These are phyloP conservation scores for Pegoplata infirma DNA, from an alignment of 2,888 invertebrate genomes.

Conservation along the genomic window DNA sequence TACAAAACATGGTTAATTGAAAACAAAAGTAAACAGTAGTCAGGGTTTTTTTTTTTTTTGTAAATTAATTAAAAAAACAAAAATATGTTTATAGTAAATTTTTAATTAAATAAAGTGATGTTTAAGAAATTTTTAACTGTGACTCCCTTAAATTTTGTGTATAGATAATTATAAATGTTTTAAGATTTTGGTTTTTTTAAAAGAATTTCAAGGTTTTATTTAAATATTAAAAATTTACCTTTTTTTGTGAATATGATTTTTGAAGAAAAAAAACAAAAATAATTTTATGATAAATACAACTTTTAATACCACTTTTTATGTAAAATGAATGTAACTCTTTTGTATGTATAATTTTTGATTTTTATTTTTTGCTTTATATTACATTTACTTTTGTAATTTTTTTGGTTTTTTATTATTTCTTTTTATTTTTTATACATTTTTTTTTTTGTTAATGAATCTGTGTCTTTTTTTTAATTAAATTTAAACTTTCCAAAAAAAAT, in stretches of 20 bases:
- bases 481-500: constrained; percentile 42
- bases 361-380: constrained; percentile 1
- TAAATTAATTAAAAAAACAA: constrained; percentile 57
- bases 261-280: neutral
- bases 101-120: constrained; percentile 33
- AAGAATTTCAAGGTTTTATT: constrained; percentile 29
- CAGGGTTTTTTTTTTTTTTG: constrained; percentile 25
- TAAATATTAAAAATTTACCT: neutral
- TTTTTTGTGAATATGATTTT: neutral
- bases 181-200: neutral
- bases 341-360: neutral
- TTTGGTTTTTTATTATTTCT: neutral
- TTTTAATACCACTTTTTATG: neutral
- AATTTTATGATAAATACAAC: neutral
- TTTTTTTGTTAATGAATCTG: constrained; percentile 1
- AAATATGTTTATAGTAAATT: constrained; percentile 46
- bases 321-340: neutral
- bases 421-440: constrained; percentile 8
- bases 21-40: constrained; percentile 46
- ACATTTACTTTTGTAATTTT: neutral
- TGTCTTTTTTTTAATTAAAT: neutral
- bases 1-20: constrained; percentile 19
- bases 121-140: constrained; percentile 7
- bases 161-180: neutral
- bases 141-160: constrained; percentile 16